Conservation (phyloP, 2,113 vertebrate genomes). For the Onychorhynchus coronatus region DNA sequence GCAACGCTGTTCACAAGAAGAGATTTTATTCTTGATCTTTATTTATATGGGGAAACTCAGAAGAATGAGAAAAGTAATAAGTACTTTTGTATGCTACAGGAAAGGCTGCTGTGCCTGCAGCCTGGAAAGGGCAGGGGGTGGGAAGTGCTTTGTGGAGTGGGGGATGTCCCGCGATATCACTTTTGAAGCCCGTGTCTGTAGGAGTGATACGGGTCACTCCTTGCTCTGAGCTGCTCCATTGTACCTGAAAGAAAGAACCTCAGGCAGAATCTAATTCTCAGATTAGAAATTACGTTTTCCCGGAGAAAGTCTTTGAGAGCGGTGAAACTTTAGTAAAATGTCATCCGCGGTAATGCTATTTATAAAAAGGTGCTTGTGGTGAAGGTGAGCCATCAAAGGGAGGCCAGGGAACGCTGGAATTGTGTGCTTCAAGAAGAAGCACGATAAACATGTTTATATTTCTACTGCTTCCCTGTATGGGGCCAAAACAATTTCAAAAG, state of each 20-base stretch:
- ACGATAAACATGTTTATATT: not conserved
- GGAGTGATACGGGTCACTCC: not conserved
- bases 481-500: not conserved
- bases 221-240: not conserved
- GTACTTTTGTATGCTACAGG: not conserved
- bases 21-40: conserved; percentile 46
- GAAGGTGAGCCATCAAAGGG: not conserved
- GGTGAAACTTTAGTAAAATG: not conserved
- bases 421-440: not conserved
- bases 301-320: not conserved
- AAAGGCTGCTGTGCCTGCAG: not conserved
- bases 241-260: not conserved
- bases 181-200: not conserved
- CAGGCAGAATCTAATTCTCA: not conserved
- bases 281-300: not conserved
- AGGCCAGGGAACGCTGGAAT: not conserved
- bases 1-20: not conserved
- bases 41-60: conserved; percentile 6
- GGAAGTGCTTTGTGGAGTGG: not conserved
- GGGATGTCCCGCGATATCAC: not conserved
- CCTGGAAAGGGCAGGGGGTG: not conserved
- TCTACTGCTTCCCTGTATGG: not conserved
- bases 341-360: not conserved
- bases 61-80: not conserved
- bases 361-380: not conserved